Base-by-base conservation (phyloP, 2,113 vertebrate species). In the Cephalophus harveyi region DNA sequence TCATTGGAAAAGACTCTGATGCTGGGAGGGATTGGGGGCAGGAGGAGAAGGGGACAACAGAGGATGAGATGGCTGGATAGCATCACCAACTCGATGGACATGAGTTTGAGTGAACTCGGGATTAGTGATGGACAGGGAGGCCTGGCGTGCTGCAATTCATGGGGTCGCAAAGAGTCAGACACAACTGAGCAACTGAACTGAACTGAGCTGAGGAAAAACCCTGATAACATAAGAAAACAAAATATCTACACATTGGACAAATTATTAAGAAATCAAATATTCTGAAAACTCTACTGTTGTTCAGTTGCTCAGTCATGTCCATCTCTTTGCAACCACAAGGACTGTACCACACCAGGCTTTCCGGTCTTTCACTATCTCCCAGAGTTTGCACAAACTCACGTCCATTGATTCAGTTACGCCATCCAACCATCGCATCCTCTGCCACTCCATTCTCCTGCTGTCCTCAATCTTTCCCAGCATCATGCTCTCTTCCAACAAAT, bases 331-430 rank as follows among this genome's bases (percentile, higher is more conserved):
- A 71, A 71, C 5, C 17, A 21, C n/a, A 36, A 21, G 17, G 9
- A 71, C 9, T 36, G 64, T 36, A 71, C n/a, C n/a, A 36, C 4
- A 21, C 64, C 64, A 71, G 17, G 64, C 64, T 36, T 71, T 71
- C n/a, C 0, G 0, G n/a, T 36, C 64, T 36, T 36, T 21, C n/a
- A 36, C n/a, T 71, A 71, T 36, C 64, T 71, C n/a, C 64, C 64
- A 36, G 64, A 21, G n/a, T 71, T 71, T 71, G n/a, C 4, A 10
- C 64, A 71, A 71, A 71, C n/a, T 71, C 64, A 71, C 21, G 64
- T 36, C 17, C 64, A 71, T 36, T 71, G 17, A 36, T 4, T 21
- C 0, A 1, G 19, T 11, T 36, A 36, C 0, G 19, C n/a, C 17
- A 71, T 21, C 64, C n/a, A 71, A 71, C n/a, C n/a, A 36, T 21